Evolutionary conservation across 2,113 vertebrate genomes (phyloP).

Genomic region (Protomyctophum bolini): DNA sequence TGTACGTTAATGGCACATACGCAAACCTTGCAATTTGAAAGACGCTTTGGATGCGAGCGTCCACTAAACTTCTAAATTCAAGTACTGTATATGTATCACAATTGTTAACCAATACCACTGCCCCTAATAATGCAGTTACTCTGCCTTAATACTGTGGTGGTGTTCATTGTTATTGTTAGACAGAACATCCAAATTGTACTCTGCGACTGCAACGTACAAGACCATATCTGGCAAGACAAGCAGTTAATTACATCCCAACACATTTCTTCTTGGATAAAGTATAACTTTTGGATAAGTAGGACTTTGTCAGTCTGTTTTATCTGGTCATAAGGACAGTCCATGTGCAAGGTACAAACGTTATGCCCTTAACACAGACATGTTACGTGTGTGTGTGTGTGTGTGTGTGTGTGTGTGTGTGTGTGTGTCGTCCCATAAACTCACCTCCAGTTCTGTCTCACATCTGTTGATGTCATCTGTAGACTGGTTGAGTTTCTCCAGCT

Average conservation of each 20-base stretch:
- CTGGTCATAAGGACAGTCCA: background rate
- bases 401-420: background rate
- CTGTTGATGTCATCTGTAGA: slow-evolving; percentile 96
- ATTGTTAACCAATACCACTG: background rate
- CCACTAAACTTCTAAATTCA: background rate
- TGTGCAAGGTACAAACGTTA: background rate
- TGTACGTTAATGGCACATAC: background rate
- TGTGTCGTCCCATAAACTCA: slow-evolving; percentile 62
- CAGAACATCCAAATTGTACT: no score
- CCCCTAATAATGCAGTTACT: background rate
- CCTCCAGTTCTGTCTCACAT: slow-evolving; percentile 95
- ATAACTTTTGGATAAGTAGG: no score
- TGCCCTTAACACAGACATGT: background rate
- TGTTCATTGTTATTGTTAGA: no score
- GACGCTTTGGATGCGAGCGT: no score
- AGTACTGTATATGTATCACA: background rate
- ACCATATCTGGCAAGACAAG: no score
- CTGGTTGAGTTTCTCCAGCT: slow-evolving; percentile 97
- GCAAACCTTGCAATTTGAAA: background rate
- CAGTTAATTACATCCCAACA: no score
- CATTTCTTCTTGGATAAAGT: no score
- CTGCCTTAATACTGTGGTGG: no score
- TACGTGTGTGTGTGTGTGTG: background rate
- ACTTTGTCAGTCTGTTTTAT: background rate
- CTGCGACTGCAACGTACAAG: no score